Evolutionary conservation across 2,113 vertebrate species (phyloP), one percentile per base, ranked within the genome.

Genomic region (Aepyceros melampus): DNA sequence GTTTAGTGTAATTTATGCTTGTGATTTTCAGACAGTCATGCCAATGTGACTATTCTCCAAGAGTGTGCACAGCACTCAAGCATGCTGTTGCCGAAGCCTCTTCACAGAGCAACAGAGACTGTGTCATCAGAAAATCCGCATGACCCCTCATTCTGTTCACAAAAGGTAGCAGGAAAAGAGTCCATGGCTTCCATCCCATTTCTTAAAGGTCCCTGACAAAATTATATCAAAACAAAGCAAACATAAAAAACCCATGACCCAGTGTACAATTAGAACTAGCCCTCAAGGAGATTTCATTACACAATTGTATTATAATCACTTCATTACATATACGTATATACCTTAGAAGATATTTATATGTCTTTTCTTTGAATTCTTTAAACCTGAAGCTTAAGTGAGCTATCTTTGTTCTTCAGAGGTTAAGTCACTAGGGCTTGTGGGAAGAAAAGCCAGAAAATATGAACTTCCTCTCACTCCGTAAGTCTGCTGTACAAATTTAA

Each of bases 401-500:
- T 97, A 7, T 92, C 76, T 88, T 97, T 88, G 71, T 16, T 96
- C 49, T 95, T 97, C 88, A 95, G 64, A 90, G 16, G 90, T 81
- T 86, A 89, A 86, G 71, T 94, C 85, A 78, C 53, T 33, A 82
- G 36, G 49, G 71, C n/a, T 95, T 92, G 58, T 27, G 19, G 31
- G 27, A 93, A 94, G 67, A 96, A 89, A 92, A 95, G 5, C 45
- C 21, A 84, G 74, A 64, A 91, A 95, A 93, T 91, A 94, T 58
- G 49, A 97, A 87, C 36, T 93, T 97, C 79, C 7, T 87, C 15
- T 94, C 36, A 19, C 25, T 95, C 25, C 36, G 89, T 91, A 94
- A 56, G 95, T 87, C 78, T 94, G 40, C 49, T 67, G 29, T 89
- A 95, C 91, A 97, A 95, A 95, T 89, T 94, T 97, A 97, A 96